A percentile compares a stretch with the other conserved stretches of the same genome.
These are phyloP conservation scores for Sardina pilchardus DNA, from an alignment of 2,113 vertebrate genomes.

Conservation along the genomic window DNA sequence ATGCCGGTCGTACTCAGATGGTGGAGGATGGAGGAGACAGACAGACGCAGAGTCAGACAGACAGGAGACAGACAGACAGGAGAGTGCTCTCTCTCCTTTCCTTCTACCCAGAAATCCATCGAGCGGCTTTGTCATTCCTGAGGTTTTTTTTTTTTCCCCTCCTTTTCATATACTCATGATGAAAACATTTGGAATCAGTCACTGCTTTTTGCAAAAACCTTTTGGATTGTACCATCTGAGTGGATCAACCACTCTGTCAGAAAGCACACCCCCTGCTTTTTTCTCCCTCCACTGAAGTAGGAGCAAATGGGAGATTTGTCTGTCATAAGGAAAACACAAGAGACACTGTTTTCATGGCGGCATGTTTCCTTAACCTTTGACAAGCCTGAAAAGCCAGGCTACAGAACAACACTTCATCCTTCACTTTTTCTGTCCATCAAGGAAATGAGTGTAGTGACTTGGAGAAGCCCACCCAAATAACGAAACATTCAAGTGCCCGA, in stretches of 20 bases:
- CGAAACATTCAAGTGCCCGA: neutral
- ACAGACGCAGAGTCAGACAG: neutral
- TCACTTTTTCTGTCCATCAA: conserved; percentile 54
- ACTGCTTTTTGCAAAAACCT: neutral
- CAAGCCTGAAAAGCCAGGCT: conserved; percentile 44
- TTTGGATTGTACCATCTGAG: conserved; percentile 24
- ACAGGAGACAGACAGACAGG: too few species aligned
- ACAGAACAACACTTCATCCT: conserved; percentile 53
- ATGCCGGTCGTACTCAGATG: conserved; percentile 39
- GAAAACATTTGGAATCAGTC: neutral
- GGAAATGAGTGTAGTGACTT: conserved; percentile 51
- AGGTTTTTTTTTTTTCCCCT: conserved; percentile 22
- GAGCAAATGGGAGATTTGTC: conserved; percentile 32
- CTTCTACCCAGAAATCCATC: too few species aligned
- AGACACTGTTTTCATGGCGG: conserved; percentile 45
- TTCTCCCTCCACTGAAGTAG: neutral
- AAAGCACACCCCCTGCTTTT: neutral
- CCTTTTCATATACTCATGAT: neutral
- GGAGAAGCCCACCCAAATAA: conserved; percentile 54
- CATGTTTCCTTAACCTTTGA: conserved; percentile 63
- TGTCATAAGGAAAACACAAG: conserved; percentile 54
- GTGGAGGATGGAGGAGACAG: conserved; percentile 33
- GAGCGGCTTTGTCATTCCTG: neutral
- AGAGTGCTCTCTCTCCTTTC: too few species aligned
- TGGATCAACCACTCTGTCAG: conserved; percentile 56